Conservation (phyloP, 1,140 invertebrate genomes). For the Asbolus verrucosus region DNA sequence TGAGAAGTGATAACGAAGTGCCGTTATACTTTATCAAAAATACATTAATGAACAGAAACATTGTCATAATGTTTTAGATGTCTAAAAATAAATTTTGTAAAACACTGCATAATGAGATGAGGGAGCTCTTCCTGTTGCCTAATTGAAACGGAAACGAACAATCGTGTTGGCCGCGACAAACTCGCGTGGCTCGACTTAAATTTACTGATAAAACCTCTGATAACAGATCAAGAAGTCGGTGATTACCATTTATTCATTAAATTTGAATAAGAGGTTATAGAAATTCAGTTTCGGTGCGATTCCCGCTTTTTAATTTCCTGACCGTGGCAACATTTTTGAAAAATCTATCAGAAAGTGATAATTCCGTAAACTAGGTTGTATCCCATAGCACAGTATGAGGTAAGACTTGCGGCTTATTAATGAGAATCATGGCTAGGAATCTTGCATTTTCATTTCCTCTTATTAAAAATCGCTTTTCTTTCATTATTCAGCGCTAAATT, state of each 20-base stretch:
- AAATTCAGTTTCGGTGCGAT: neutral
- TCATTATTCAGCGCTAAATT: neutral
- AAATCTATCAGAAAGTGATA: no score
- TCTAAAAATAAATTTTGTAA: slow-evolving; percentile 65
- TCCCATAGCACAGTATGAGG: neutral
- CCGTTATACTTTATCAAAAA: neutral
- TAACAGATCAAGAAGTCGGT: slow-evolving; percentile 41
- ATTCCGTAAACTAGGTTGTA: no score
- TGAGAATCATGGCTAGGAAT: neutral
- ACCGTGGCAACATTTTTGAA: neutral
- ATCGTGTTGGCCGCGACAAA: slow-evolving; percentile 61
- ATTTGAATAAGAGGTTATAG: neutral
- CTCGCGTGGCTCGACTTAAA: slow-evolving; percentile 57
- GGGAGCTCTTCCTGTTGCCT: slow-evolving; percentile 65
- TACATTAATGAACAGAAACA: neutral
- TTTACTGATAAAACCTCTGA: slow-evolving; percentile 51
- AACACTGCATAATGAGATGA: slow-evolving; percentile 66
- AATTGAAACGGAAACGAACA: slow-evolving; percentile 65
- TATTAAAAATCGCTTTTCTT: no score
- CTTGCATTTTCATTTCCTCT: neutral
- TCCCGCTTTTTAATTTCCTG: neutral
- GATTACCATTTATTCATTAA: slow-evolving; percentile 26
- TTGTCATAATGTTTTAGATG: slow-evolving; percentile 35
- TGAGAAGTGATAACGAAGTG: no score
- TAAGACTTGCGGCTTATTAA: neutral